Conservation (phyloP, 2,888 invertebrate genomes). For the Dryadula phaetusa region DNA sequence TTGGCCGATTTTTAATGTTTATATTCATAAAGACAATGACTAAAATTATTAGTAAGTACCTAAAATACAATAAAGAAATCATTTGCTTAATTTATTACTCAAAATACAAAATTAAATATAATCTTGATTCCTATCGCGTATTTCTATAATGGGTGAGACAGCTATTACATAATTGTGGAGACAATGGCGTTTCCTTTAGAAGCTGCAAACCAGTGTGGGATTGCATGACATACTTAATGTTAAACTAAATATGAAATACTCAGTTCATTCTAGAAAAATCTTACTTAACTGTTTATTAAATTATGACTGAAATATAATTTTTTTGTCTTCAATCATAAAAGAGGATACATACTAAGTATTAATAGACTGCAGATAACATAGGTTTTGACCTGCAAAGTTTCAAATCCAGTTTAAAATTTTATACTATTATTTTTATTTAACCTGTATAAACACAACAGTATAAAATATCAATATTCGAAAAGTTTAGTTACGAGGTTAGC, state of each 20-base stretch:
- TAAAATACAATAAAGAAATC: not conserved
- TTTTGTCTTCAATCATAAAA: not conserved
- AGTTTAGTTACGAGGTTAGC: too few species aligned
- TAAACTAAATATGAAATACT: not conserved
- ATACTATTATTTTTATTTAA: too few species aligned
- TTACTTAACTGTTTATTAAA: conserved; percentile 4
- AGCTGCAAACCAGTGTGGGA: conserved; percentile 1
- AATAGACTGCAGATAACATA: too few species aligned
- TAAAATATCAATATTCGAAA: too few species aligned
- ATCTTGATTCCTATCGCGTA: conserved; percentile 1
- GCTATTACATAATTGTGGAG: not conserved
- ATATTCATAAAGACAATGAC: too few species aligned
- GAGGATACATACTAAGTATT: too few species aligned
- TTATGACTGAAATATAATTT: not conserved
- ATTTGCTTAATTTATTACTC: not conserved
- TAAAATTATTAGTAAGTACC: not conserved
- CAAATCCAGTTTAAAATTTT: too few species aligned
- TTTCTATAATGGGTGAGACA: not conserved
- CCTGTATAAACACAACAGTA: too few species aligned
- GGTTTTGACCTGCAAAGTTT: too few species aligned
- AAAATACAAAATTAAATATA: not conserved
- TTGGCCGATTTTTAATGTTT: too few species aligned
- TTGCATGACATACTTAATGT: not conserved
- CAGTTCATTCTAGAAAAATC: conserved; percentile 12
- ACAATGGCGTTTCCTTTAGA: conserved; percentile 14